A percentile compares a stretch with the other conserved stretches of the same genome.
Evolutionary conservation across 2,888 invertebrate species (phyloP).

Genomic region (Unio pictorum): DNA sequence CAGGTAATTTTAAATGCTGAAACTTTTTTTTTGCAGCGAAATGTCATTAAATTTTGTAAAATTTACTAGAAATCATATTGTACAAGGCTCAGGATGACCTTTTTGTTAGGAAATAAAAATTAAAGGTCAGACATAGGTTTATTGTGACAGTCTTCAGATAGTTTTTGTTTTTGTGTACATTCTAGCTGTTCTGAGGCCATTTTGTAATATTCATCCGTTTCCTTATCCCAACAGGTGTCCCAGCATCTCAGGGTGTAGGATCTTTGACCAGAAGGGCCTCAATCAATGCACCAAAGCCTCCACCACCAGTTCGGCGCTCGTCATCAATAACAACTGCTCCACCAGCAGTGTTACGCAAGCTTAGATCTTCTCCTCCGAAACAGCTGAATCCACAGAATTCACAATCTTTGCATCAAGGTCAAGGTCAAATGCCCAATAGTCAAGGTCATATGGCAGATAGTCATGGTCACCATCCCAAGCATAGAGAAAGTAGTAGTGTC

Average conservation of each 20-base stretch:
- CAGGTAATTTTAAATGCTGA: no score
- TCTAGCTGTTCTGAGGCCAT: no score
- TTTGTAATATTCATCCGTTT: no score
- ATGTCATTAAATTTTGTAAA: no score
- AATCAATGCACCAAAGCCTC: constrained; percentile 58
- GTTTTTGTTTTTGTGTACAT: no score
- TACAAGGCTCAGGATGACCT: no score
- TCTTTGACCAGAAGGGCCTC: constrained; percentile 50
- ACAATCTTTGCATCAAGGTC: constrained; percentile 14
- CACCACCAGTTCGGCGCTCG: constrained; percentile 64
- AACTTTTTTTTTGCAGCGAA: no score
- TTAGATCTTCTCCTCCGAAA: constrained; percentile 46
- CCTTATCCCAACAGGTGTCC: constrained; percentile 46
- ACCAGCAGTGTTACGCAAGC: constrained; percentile 43
- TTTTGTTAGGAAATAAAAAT: no score
- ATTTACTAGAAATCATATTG: no score
- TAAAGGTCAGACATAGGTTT: no score
- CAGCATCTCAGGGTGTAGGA: constrained; percentile 45
- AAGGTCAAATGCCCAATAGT: constrained; percentile 14
- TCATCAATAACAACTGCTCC: constrained; percentile 59
- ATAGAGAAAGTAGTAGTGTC: constrained; percentile 36
- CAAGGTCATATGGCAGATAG: constrained; percentile 21
- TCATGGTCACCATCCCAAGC: constrained; percentile 3
- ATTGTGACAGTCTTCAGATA: no score
- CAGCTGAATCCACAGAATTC: constrained; percentile 27